Conservation (phyloP, 2,113 vertebrate species). For the Lucifuga dentata region DNA sequence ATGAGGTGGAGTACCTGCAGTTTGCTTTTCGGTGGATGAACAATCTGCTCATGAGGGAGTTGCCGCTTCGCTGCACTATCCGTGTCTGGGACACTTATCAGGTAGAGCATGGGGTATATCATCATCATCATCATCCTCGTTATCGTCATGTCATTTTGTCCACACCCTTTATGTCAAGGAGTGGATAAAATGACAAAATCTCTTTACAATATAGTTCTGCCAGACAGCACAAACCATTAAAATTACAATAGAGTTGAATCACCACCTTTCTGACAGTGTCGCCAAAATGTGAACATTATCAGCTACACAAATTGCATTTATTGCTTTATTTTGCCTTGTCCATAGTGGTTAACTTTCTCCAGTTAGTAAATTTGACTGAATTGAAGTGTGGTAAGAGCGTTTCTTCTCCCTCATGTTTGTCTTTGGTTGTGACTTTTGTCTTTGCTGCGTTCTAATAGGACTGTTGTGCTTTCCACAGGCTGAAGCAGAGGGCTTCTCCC, state of each 20-base stretch:
- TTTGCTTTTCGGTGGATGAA: slow-evolving; percentile 91
- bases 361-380: not conserved
- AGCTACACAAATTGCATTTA: no score
- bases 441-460: not conserved
- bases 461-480: slow-evolving; percentile 78
- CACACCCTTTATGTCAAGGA: no score
- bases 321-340: no score
- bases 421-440: not conserved
- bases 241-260: no score
- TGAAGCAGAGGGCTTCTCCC: slow-evolving; percentile 94
- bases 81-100: slow-evolving; percentile 95
- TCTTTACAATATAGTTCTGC: no score
- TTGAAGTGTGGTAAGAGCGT: not conserved
- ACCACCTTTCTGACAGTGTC: no score
- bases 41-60: slow-evolving; percentile 90
- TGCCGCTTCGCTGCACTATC: slow-evolving; percentile 93
- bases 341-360: no score
- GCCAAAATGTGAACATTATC: not conserved
- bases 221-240: not conserved
- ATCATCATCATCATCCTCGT: not conserved
- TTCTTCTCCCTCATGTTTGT: not conserved
- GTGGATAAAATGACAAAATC: no score
- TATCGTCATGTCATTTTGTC: no score
- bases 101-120: slow-evolving; percentile 69
- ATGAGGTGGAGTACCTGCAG: slow-evolving; percentile 94